phyloP scores from a whole-genome alignment of 2,888 invertebrate genomes.

The Ptychoptera albimana region DNA sequence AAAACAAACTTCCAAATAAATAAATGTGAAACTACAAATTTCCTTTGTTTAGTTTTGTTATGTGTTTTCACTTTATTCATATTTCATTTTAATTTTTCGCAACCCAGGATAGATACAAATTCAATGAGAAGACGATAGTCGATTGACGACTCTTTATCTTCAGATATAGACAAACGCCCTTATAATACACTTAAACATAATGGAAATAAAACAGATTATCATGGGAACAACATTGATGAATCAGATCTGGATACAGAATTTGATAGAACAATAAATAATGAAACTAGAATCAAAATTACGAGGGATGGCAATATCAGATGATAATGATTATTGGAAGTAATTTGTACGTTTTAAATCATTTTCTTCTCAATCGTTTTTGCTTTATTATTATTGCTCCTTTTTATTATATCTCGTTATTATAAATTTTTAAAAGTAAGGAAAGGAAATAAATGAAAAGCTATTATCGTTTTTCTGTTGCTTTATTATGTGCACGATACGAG shows the following conservation, averaged over 20 bases:
- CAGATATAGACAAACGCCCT: conserved; percentile 1
- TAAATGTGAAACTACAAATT: too few relatives aligned
- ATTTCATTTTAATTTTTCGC: too few relatives aligned
- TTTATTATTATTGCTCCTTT: background rate
- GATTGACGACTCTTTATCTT: conserved; percentile 16
- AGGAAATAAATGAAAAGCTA: too few relatives aligned
- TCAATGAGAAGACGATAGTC: conserved; percentile 21
- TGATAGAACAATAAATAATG: conserved; percentile 14
- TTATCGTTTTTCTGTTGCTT: too few relatives aligned
- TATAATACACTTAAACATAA: conserved; percentile 4
- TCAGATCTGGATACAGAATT: conserved; percentile 17
- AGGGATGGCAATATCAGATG: conserved; percentile 30
- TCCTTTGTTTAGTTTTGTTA: too few relatives aligned
- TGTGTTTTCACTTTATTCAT: too few relatives aligned
- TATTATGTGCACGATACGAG: too few relatives aligned
- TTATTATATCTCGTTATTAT: background rate
- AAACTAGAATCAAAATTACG: conserved; percentile 22
- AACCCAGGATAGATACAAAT: conserved; percentile 27
- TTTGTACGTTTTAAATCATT: background rate
- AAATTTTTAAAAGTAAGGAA: too few relatives aligned
- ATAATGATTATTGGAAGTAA: conserved; percentile 24
- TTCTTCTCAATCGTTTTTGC: background rate
- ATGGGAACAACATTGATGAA: conserved; percentile 2
- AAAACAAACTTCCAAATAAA: too few relatives aligned
- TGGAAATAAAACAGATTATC: conserved; percentile 4